Percentiles rank a stretch among this genome's conserved stretches.
Evolutionary conservation across 2,113 vertebrate species (phyloP).

Genomic region (Leptosomus discolor): DNA sequence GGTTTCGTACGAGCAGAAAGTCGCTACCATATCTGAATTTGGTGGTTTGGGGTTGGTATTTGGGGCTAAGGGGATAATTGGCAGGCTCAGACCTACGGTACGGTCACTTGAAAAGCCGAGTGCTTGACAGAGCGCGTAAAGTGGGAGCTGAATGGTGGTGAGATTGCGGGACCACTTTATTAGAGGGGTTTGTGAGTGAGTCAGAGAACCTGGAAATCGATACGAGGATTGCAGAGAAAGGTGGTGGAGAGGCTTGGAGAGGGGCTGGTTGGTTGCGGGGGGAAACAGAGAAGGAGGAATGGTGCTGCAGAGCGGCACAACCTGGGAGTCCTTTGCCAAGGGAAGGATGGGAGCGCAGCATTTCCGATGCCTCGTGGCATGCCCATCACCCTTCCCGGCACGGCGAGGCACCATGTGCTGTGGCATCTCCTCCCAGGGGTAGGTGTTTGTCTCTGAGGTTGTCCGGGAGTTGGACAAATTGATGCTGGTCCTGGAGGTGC

Average conservation of each 20-base stretch:
- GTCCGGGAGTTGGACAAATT: accelerated
- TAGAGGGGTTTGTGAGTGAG: not conserved
- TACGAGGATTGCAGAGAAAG: not conserved
- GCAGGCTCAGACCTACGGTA: not conserved
- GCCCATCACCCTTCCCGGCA: accelerated
- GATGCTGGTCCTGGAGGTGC: not conserved
- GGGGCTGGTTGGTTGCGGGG: not conserved
- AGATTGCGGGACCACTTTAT: not conserved
- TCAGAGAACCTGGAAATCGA: not conserved
- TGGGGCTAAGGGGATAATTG: not conserved
- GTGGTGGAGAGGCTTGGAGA: not conserved
- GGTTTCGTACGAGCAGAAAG: not conserved
- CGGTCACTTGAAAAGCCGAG: not conserved
- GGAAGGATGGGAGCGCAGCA: not conserved
- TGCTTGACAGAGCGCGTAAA: not conserved
- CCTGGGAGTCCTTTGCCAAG: not conserved
- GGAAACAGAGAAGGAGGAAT: not conserved
- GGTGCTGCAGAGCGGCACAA: not conserved
- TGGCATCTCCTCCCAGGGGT: not conserved
- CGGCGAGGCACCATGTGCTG: accelerated
- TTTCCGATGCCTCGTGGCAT: accelerated
- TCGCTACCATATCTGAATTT: accelerated
- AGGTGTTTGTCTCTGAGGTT: not conserved
- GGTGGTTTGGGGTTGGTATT: not conserved
- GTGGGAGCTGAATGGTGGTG: not conserved